Conservation (phyloP, 1,140 invertebrate genomes). For the Wiebesia pumilae region DNA sequence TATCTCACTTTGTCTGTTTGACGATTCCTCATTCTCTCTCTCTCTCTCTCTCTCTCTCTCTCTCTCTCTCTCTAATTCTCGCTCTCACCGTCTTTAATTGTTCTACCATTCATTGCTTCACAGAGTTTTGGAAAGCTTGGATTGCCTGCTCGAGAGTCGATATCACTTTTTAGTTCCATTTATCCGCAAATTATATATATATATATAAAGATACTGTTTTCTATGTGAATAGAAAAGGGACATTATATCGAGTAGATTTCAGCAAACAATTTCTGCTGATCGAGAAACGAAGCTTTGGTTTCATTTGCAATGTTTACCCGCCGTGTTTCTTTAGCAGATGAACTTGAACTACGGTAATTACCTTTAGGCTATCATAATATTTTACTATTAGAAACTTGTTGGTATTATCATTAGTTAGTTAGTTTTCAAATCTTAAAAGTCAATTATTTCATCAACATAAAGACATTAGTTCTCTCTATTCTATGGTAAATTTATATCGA, state of each 20-base stretch:
- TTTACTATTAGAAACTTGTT: background rate
- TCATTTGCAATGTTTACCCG: conserved; percentile 38
- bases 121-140: conserved; percentile 58
- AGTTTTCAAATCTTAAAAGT: background rate
- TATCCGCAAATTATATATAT: conserved; percentile 4
- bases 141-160: conserved; percentile 50
- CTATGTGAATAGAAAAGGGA: conserved; percentile 1
- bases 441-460: background rate
- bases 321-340: conserved; percentile 15
- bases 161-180: conserved; percentile 41
- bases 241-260: conserved; percentile 41
- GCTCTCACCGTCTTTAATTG: background rate
- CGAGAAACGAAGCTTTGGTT: conserved; percentile 12
- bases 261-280: conserved; percentile 28
- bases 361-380: background rate
- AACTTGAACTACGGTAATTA: background rate
- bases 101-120: conserved; percentile 13
- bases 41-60: background rate
- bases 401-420: background rate
- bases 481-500: background rate
- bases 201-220: background rate
- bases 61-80: background rate
- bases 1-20: background rate
- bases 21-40: background rate
- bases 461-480: background rate